Conservation (phyloP, 2,113 vertebrate genomes). For the Elanus axillaris region DNA sequence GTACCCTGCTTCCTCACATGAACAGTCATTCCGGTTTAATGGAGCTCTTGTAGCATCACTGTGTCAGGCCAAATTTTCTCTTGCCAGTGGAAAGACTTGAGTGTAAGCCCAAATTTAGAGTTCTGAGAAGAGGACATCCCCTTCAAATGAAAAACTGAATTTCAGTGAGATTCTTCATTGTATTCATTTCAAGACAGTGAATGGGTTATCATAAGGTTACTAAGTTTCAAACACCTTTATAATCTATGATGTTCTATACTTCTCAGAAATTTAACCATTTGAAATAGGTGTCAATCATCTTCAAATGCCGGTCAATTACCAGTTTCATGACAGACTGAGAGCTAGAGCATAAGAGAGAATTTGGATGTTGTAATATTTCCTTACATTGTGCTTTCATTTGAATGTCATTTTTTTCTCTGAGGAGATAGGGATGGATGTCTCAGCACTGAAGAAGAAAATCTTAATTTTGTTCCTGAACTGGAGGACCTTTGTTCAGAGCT, state of each 20-base stretch:
- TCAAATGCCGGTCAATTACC: conserved; percentile 52
- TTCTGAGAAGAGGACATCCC: neutral
- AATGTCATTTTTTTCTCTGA: conserved; percentile 42
- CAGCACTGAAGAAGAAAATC: conserved; percentile 42
- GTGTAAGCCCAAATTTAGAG: neutral
- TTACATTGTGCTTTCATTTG: neutral
- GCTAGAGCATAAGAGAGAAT: conserved; percentile 49
- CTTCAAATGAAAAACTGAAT: neutral
- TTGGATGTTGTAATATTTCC: neutral
- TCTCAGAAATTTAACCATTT: neutral
- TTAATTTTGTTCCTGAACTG: conserved; percentile 61
- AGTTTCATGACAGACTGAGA: conserved; percentile 60
- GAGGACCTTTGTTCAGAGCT: conserved; percentile 59
- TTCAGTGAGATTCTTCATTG: neutral
- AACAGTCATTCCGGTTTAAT: neutral
- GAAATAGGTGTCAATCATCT: neutral
- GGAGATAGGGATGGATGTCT: conserved; percentile 56
- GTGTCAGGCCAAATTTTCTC: neutral
- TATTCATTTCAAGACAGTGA: neutral
- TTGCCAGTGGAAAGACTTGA: neutral
- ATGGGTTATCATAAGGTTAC: neutral
- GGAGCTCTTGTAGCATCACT: neutral
- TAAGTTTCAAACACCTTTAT: conserved; percentile 29
- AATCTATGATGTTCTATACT: neutral
- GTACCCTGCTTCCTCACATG: neutral